These are phyloP conservation scores for Molossus alvarezi DNA, from an alignment of 2,797 vertebrate genomes.

Conservation along the genomic window DNA sequence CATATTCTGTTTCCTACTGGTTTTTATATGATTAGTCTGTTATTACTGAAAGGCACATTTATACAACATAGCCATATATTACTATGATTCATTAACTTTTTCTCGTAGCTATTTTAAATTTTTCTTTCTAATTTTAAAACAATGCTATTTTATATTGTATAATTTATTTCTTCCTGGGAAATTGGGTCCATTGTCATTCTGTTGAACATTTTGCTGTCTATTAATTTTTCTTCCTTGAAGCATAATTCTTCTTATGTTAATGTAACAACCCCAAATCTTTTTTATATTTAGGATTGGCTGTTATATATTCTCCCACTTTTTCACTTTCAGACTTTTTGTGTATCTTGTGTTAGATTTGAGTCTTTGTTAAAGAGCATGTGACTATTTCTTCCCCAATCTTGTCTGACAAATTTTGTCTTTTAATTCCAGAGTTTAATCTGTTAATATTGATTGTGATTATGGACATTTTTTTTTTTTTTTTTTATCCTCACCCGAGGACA, in stretches of 20 bases:
- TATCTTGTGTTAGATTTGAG: not conserved
- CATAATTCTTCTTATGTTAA: not conserved
- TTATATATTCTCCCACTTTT: not conserved
- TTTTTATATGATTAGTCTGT: not conserved
- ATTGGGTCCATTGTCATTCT: not conserved
- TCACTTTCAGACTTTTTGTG: not conserved
- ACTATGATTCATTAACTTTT: not conserved
- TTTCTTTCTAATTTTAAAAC: conserved; percentile 13
- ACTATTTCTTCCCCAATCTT: not conserved
- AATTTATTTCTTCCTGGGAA: not conserved
- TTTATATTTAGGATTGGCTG: not conserved
- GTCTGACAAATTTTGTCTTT: not conserved
- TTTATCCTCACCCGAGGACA: too few relatives aligned
- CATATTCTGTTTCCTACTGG: not conserved
- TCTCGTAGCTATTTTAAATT: conserved; percentile 1
- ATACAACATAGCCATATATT: not conserved
- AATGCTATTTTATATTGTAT: not conserved
- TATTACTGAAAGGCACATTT: not conserved
- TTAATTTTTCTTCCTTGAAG: not conserved
- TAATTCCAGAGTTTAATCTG: not conserved
- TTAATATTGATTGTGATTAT: not conserved
- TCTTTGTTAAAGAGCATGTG: not conserved
- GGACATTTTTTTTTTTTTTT: not conserved
- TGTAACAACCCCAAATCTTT: not conserved
- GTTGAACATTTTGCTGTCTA: not conserved